Conservation (phyloP, 1,140 invertebrate genomes). For the Drosophila tsacasi region DNA sequence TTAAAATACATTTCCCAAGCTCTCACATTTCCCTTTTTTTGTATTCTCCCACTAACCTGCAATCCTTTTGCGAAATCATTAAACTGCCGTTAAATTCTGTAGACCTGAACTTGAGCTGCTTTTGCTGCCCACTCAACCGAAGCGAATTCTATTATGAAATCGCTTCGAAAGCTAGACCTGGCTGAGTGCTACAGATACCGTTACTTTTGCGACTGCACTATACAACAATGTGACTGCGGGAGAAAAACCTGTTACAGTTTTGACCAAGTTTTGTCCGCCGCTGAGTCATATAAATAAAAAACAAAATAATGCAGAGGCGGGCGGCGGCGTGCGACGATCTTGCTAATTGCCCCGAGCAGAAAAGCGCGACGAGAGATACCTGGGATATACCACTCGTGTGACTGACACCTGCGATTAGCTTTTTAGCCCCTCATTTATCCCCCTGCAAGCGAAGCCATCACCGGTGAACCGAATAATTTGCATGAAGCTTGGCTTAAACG, state of each 20-base stretch:
- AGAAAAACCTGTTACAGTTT: slow-evolving; percentile 53
- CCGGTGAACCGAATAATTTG: slow-evolving; percentile 75
- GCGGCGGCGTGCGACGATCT: slow-evolving; percentile 71
- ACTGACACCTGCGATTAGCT: slow-evolving; percentile 79
- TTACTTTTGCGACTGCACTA: slow-evolving; percentile 42
- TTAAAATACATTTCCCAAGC: not conserved
- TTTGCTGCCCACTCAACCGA: slow-evolving; percentile 21
- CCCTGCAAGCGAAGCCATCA: slow-evolving; percentile 5
- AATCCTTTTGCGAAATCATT: not conserved
- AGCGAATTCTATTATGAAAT: slow-evolving; percentile 31
- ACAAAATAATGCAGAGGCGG: slow-evolving; percentile 33
- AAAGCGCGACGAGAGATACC: slow-evolving; percentile 15
- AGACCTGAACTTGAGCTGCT: slow-evolving; percentile 30
- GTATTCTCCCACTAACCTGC: not conserved
- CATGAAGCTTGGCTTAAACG: slow-evolving; percentile 71
- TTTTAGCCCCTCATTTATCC: slow-evolving; percentile 29
- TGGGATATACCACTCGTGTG: slow-evolving; percentile 56
- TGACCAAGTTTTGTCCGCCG: slow-evolving; percentile 36
- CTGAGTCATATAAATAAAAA: slow-evolving; percentile 35
- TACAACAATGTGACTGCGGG: slow-evolving; percentile 24
- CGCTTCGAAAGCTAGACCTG: slow-evolving; percentile 8
- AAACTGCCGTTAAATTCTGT: not conserved
- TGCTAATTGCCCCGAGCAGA: slow-evolving; percentile 61
- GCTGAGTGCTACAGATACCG: slow-evolving; percentile 50
- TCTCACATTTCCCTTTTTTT: not conserved